Conservation (phyloP, 1,140 invertebrate species). For the Trichoplusia ni region DNA sequence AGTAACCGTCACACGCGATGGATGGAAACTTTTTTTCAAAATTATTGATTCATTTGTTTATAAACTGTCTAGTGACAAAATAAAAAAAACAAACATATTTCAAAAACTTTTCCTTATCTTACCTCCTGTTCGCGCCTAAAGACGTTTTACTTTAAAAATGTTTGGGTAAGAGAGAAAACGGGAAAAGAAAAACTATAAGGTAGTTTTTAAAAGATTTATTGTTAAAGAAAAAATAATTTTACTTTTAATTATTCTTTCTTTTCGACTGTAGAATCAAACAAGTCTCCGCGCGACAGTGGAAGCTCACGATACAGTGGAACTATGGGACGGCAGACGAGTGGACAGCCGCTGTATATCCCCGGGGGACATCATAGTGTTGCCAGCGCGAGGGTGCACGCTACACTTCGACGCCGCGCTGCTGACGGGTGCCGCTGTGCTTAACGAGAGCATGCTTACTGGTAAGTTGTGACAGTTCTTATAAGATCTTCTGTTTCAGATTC, state of each 20-base stretch:
- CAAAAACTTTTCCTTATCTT: too few relatives aligned
- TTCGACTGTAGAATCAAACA: constrained; percentile 86
- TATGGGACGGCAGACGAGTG: constrained; percentile 72
- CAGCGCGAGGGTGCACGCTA: constrained; percentile 91
- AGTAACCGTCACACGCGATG: too few relatives aligned
- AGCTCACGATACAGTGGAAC: constrained; percentile 83
- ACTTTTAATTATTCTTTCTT: not conserved
- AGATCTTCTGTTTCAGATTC: too few relatives aligned
- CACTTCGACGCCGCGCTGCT: constrained; percentile 95
- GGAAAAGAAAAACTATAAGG: not conserved
- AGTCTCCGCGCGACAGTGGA: constrained; percentile 87
- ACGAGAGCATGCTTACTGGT: constrained; percentile 98
- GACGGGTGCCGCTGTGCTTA: constrained; percentile 94
- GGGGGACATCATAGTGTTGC: constrained; percentile 96
- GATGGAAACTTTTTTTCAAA: too few relatives aligned
- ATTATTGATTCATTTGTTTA: too few relatives aligned
- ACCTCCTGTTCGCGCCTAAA: too few relatives aligned
- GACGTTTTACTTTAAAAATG: too few relatives aligned
- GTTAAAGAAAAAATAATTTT: not conserved
- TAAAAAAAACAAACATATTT: too few relatives aligned
- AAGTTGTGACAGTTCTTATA: too few relatives aligned
- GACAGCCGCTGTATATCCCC: constrained; percentile 89
- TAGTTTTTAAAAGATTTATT: not conserved
- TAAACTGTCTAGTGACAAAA: too few relatives aligned
- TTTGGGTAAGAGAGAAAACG: too few relatives aligned